Conservation (phyloP, 2,113 vertebrate genomes). For the Oceanodroma tethys region DNA sequence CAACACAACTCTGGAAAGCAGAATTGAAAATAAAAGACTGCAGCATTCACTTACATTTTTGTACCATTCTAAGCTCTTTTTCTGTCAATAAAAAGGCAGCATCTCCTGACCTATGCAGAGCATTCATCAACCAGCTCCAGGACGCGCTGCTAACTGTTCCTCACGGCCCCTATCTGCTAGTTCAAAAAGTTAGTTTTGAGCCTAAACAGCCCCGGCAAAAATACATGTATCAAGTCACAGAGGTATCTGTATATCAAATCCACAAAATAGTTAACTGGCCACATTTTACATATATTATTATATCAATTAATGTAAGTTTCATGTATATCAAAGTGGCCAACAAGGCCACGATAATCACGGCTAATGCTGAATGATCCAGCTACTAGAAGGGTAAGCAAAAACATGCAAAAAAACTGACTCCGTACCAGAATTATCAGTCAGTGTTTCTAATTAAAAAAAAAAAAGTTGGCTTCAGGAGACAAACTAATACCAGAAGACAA, state of each 20-base stretch:
- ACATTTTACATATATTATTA: background rate
- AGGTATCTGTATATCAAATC: background rate
- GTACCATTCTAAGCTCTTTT: background rate
- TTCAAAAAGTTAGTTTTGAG: background rate
- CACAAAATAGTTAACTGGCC: background rate
- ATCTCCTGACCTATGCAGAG: background rate
- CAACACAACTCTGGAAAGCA: background rate
- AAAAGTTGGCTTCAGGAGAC: background rate
- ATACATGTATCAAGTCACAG: background rate
- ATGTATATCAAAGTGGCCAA: background rate
- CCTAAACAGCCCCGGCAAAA: background rate
- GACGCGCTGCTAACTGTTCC: background rate
- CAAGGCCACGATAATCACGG: rapidly evolving
- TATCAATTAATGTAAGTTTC: background rate
- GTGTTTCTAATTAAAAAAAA: background rate
- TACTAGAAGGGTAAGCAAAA: background rate
- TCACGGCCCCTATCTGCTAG: background rate
- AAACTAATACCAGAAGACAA: background rate
- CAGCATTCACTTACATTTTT: background rate
- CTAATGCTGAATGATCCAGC: background rate
- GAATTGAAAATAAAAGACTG: background rate
- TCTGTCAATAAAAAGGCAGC: background rate
- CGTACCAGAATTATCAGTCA: background rate
- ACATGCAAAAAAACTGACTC: background rate
- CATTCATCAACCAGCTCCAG: background rate